Evolutionary conservation across 2,113 vertebrate genomes (phyloP).

Genomic region (Larimichthys crocea): DNA sequence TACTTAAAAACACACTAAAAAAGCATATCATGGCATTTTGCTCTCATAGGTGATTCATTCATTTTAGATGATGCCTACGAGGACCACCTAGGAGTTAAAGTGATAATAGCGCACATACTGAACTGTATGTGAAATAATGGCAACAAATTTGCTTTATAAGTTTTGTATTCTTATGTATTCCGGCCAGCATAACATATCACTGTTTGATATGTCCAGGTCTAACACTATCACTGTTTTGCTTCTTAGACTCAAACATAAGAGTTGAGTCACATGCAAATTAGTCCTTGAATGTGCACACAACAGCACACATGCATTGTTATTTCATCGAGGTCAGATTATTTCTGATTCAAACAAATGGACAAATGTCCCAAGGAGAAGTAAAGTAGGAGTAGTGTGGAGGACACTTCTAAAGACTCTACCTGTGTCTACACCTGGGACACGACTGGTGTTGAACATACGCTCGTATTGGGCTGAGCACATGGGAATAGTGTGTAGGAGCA

Average conservation of each 20-base stretch:
- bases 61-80: not conserved
- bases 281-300: conserved; percentile 35
- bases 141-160: not conserved
- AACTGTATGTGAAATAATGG: not conserved
- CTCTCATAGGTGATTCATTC: not conserved
- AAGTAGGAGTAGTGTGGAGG: conserved; percentile 63
- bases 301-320: conserved; percentile 58
- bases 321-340: conserved; percentile 26
- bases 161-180: not conserved
- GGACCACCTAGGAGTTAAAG: not conserved
- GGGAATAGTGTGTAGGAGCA: conserved; percentile 93
- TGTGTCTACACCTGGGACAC: conserved; percentile 94
- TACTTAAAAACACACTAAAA: too few relatives aligned
- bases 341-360: conserved; percentile 48
- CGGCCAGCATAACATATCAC: not conserved
- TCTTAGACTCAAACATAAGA: conserved; percentile 32
- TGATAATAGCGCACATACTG: not conserved
- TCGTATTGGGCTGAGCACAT: conserved; percentile 99
- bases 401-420: conserved; percentile 87
- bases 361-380: conserved; percentile 55
- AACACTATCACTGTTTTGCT: not conserved
- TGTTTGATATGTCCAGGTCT: conserved; percentile 7
- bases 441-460: conserved; percentile 93
- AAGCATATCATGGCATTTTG: too few relatives aligned
- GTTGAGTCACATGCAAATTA: conserved; percentile 69